Base-by-base conservation (phyloP, 1,140 invertebrate genomes). In the Drosophila littoralis region DNA sequence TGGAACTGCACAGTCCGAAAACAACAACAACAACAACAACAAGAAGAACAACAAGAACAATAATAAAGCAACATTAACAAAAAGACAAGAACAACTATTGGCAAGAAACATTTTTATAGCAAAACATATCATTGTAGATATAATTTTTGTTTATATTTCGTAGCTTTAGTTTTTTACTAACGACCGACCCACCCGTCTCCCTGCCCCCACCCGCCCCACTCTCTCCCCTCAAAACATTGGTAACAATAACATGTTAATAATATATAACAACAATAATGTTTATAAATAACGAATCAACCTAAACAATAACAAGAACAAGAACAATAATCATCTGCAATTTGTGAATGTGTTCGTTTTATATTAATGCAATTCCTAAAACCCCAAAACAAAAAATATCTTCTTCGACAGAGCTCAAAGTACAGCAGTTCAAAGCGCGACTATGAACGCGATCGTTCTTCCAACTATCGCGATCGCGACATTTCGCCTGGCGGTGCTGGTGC, bases 391-490 rank as follows among this genome's bases (percentile, higher is more conserved):
- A 50, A 57, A 13, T 15, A 52, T 60, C 28, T 60, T 63, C 17
- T 51, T 64, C 40, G 32, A 61, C 92, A 96, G 95, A 96, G 95
- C 93, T 94, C 95, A 61, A 96, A 96, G 91, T 96, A 96, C 91
- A 94, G 94, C 91, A 94, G 94, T 93, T 95, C 94, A 81, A 92
- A 92, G 68, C 91, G 91, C 76, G 91, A 92, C 70, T 92, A 92
- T 90, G 91, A 92, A 90, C 91, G 91, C 63, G 91, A 92, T 79
- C 84, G 91, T 79, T 92, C 83, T 40, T 88, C 91, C 51, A 92
- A 88, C 54, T 92, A 91, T 83, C 91, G 91, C 66, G 91, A 92
- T 77, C 88, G 91, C 65, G 91, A 92, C 77, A 72, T 91, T 57
- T 92, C 91, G 92, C 95, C 95, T 75, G 95, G 95, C 93, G 93